Percentiles rank a stretch among this genome's conserved stretches.
phyloP scores from a whole-genome alignment of 2,113 vertebrate species.

The Pachyramphus minor region DNA sequence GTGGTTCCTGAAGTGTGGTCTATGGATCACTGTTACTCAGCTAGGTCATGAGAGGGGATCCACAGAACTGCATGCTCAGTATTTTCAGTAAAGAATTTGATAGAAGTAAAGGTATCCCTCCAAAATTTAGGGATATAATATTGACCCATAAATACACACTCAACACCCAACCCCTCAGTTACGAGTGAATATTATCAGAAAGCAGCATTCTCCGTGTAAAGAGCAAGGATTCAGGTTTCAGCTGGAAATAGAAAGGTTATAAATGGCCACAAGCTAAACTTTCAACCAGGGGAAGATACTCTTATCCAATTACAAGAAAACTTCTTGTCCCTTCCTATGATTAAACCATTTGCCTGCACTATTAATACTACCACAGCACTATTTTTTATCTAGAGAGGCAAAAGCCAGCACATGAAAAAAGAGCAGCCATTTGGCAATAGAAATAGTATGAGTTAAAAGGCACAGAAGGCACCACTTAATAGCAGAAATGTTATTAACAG shows the following conservation, averaged over 20 bases:
- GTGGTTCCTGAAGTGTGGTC: not conserved
- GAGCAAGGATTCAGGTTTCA: slow-evolving; percentile 7
- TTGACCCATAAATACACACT: not conserved
- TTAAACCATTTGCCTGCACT: not conserved
- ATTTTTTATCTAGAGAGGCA: not conserved
- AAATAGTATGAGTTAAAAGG: not conserved
- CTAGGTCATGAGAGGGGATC: not conserved
- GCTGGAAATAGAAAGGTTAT: slow-evolving; percentile 34
- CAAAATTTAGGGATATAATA: not conserved
- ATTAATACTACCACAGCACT: not conserved
- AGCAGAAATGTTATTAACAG: not conserved
- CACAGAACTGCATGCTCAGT: accelerated
- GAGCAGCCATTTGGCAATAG: not conserved
- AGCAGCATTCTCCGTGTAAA: not conserved
- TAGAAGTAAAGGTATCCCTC: not conserved
- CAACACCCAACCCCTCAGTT: not conserved
- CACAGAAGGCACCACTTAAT: not conserved
- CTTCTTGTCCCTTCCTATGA: not conserved
- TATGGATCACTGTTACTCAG: not conserved
- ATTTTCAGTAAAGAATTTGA: not conserved
- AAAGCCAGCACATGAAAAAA: not conserved
- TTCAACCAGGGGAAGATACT: not conserved
- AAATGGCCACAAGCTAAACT: slow-evolving; percentile 15
- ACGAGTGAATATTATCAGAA: not conserved
- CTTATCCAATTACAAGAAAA: not conserved